Percentiles rank a stretch among this genome's conserved stretches.
phyloP scores from a whole-genome alignment of 2,888 invertebrate genomes.

The Drosophila cyrtoloma region DNA sequence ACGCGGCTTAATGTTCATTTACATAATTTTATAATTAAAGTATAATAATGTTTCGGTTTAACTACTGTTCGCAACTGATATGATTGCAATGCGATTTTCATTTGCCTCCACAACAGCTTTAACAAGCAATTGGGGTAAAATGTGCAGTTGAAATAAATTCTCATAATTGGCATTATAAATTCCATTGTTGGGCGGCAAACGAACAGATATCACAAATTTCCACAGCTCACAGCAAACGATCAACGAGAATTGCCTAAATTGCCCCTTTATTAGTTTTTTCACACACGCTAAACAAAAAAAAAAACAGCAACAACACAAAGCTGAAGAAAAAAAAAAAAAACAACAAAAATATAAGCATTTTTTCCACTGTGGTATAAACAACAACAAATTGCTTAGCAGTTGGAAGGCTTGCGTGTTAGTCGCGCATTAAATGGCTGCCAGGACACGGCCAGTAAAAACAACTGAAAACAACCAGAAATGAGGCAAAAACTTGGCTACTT shows the following conservation, averaged over 20 bases:
- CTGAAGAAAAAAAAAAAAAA: not conserved
- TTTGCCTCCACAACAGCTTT: not conserved
- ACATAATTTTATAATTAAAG: slow-evolving; percentile 4
- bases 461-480: slow-evolving; percentile 32
- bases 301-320: slow-evolving; percentile 15
- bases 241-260: slow-evolving; percentile 76
- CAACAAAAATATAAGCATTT: slow-evolving; percentile 16
- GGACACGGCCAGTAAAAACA: slow-evolving; percentile 44
- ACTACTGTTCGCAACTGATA: not conserved
- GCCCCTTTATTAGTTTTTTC: slow-evolving; percentile 81
- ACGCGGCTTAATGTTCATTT: slow-evolving; percentile 1
- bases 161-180: slow-evolving; percentile 75
- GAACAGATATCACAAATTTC: slow-evolving; percentile 40
- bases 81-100: slow-evolving; percentile 1
- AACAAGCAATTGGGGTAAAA: slow-evolving; percentile 35
- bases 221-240: slow-evolving; percentile 45
- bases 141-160: slow-evolving; percentile 37
- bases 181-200: slow-evolving; percentile 41
- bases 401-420: slow-evolving; percentile 65
- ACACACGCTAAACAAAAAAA: slow-evolving; percentile 70
- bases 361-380: slow-evolving; percentile 28
- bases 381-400: slow-evolving; percentile 66
- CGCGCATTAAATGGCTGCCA: slow-evolving; percentile 69
- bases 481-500: slow-evolving; percentile 62
- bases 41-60: slow-evolving; percentile 5